phyloP scores from a whole-genome alignment of 2,888 invertebrate genomes.

The Andricus curvator region DNA sequence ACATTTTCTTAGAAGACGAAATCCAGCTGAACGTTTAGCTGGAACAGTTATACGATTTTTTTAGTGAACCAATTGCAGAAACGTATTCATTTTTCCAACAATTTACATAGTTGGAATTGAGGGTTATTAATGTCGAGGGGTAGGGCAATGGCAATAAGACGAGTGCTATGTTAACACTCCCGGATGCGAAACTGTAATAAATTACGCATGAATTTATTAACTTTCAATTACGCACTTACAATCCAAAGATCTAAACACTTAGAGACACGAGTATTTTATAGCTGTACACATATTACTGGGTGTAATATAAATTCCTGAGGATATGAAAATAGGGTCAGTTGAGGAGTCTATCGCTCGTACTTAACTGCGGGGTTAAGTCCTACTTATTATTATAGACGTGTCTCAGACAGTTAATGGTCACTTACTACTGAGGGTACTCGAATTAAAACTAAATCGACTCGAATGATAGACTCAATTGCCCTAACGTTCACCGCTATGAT shows the following conservation, averaged over 20 bases:
- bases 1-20: no score
- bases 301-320: conserved; percentile 25
- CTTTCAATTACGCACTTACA: neutral
- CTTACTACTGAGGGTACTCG: conserved; percentile 16
- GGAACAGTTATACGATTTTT: no score
- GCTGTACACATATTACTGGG: neutral
- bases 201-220: neutral
- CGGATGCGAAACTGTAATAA: neutral
- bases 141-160: neutral
- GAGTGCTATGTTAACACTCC: neutral
- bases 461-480: conserved; percentile 28
- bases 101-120: neutral
- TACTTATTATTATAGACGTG: conserved; percentile 50
- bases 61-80: no score
- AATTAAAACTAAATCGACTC: conserved; percentile 39
- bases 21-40: no score
- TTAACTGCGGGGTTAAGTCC: conserved; percentile 53
- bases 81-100: neutral
- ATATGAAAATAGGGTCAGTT: conserved; percentile 25
- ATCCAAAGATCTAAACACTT: conserved; percentile 2
- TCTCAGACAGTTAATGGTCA: conserved; percentile 27
- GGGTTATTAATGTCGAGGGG: neutral
- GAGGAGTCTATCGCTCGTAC: conserved; percentile 47
- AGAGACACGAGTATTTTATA: neutral
- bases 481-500: conserved; percentile 10